Evolutionary conservation across 2,797 vertebrate species (phyloP).

Genomic region (Pogoniulus pusillus): DNA sequence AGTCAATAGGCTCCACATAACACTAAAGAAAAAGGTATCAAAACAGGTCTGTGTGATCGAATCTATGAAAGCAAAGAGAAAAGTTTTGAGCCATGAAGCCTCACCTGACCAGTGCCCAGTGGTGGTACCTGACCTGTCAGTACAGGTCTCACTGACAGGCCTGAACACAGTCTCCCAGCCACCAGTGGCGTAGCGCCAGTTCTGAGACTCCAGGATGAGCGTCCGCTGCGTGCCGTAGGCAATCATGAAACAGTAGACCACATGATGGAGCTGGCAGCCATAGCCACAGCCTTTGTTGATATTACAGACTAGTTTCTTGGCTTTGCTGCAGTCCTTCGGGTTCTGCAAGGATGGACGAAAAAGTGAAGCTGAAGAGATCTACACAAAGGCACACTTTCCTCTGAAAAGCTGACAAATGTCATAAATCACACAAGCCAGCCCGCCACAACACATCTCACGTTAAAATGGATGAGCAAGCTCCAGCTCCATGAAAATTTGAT

Average conservation of each 20-base stretch:
- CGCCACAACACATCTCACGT: background rate
- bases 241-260: slow-evolving; percentile 99
- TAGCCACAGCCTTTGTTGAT: slow-evolving; percentile 99
- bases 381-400: background rate
- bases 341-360: slow-evolving; percentile 79
- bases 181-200: slow-evolving; percentile 95
- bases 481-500: slow-evolving; percentile 51
- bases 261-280: slow-evolving; percentile 96
- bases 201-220: slow-evolving; percentile 95
- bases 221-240: slow-evolving; percentile 95
- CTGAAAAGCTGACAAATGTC: slow-evolving; percentile 6
- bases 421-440: slow-evolving; percentile 23
- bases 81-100: background rate
- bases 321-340: slow-evolving; percentile 95
- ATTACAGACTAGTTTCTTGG: slow-evolving; percentile 97
- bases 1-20: accelerated
- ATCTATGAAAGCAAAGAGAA: background rate
- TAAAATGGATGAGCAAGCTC: slow-evolving; percentile 31
- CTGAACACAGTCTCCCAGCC: slow-evolving; percentile 98
- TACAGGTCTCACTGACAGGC: slow-evolving; percentile 94
- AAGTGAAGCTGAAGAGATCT: slow-evolving; percentile 7
- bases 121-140: slow-evolving; percentile 87
- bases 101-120: slow-evolving; percentile 97
- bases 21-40: background rate
- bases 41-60: accelerated